Evolutionary conservation across 1,140 invertebrate genomes (phyloP).

Genomic region (Habropoda laboriosa): DNA sequence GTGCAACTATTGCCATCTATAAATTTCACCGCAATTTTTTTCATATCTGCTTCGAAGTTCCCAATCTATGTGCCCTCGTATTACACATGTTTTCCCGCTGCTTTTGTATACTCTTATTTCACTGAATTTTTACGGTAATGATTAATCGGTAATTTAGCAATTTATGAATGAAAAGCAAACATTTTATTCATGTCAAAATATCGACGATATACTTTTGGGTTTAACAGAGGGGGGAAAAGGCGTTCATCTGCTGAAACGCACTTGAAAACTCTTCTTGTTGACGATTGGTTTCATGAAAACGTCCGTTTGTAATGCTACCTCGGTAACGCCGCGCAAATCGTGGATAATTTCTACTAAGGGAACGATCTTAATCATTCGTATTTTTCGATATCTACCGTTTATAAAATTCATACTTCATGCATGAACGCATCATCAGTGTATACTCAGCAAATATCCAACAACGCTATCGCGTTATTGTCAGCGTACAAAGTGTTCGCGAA

Average conservation of each 20-base stretch:
- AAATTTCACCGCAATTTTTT: neutral
- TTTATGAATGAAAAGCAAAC: neutral
- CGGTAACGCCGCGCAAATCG: neutral
- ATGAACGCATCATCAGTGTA: neutral
- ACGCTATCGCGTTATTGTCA: neutral
- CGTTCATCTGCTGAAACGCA: slow-evolving; percentile 6
- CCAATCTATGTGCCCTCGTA: too few species aligned
- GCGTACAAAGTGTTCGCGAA: neutral
- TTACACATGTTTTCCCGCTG: neutral
- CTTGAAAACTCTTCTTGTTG: neutral
- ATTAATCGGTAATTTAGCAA: neutral
- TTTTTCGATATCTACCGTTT: neutral
- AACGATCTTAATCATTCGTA: neutral
- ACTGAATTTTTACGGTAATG: slow-evolving; percentile 7
- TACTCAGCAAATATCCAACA: neutral
- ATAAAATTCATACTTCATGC: neutral
- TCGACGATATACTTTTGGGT: neutral
- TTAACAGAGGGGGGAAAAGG: neutral
- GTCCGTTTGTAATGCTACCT: neutral
- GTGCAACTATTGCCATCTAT: neutral
- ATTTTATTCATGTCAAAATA: neutral
- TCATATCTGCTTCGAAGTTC: neutral
- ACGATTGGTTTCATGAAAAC: neutral
- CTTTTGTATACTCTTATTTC: neutral
- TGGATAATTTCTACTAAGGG: neutral